phyloP scores from a whole-genome alignment of 2,797 vertebrate species.

The Mallotus villosus region DNA sequence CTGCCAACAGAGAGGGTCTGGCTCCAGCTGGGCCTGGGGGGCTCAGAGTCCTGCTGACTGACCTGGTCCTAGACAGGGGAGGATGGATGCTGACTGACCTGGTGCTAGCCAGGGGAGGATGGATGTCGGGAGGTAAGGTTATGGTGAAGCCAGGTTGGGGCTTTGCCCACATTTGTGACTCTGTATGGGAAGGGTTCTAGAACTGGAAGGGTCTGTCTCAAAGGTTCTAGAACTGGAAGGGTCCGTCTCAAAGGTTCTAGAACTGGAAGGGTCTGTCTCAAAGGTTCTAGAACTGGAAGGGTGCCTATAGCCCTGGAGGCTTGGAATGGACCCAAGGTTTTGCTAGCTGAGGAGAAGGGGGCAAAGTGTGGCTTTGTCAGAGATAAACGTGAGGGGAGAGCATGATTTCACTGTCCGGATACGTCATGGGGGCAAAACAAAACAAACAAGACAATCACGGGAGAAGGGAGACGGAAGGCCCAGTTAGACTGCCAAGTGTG shows the following conservation, averaged over 20 bases:
- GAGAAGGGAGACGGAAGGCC: background rate
- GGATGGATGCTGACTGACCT: no score
- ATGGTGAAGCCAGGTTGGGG: no score
- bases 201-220: background rate
- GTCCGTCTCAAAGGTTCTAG: background rate
- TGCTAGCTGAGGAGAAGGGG: background rate
- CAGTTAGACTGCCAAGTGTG: conserved; percentile 3
- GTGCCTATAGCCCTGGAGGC: background rate
- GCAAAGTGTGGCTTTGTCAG: background rate
- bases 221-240: background rate
- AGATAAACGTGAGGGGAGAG: conserved; percentile 1
- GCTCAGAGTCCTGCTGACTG: background rate
- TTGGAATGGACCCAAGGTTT: background rate
- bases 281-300: background rate
- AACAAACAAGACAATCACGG: background rate
- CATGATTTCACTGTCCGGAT: conserved; percentile 7
- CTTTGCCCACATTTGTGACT: no score
- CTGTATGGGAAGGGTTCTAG: background rate
- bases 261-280: background rate
- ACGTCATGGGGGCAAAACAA: conserved; percentile 4
- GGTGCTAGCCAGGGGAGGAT: no score
- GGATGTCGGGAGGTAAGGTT: no score
- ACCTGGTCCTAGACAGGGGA: no score
- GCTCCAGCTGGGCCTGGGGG: background rate
- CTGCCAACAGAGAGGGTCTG: background rate